phyloP scores from a whole-genome alignment of 2,113 vertebrate genomes.

The Smithornis capensis region DNA sequence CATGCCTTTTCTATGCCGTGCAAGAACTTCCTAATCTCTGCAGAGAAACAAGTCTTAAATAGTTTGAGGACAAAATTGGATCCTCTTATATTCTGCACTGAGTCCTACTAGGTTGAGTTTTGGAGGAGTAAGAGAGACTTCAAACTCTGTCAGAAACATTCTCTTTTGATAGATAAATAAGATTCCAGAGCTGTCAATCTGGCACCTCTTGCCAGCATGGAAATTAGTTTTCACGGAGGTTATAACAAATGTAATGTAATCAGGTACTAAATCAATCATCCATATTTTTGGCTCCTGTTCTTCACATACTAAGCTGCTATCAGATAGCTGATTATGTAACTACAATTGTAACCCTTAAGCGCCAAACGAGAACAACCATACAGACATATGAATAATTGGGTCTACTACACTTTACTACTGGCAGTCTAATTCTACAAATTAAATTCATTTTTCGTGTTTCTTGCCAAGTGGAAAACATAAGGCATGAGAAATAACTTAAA shows the following conservation, averaged over 20 bases:
- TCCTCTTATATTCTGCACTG: background rate
- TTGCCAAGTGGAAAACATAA: background rate
- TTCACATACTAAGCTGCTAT: background rate
- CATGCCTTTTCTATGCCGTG: background rate
- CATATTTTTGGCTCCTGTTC: constrained; percentile 13
- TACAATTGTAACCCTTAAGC: background rate
- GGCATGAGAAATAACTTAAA: background rate
- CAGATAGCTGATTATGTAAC: constrained; percentile 17
- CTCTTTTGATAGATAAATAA: background rate
- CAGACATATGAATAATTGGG: background rate
- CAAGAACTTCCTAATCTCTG: background rate
- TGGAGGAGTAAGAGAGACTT: background rate
- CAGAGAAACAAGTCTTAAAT: background rate
- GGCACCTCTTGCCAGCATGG: background rate
- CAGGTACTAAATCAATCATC: constrained; percentile 12
- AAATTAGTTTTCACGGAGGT: background rate
- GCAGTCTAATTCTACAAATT: background rate
- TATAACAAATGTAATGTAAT: constrained; percentile 25
- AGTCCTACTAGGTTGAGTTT: background rate
- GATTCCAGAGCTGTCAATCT: background rate
- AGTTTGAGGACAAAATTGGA: background rate
- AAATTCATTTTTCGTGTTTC: background rate
- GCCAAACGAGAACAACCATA: background rate
- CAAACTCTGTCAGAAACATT: background rate
- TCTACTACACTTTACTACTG: background rate